Evolutionary conservation across 1,140 invertebrate genomes (phyloP).

Genomic region (Pachypeltis micranthus): DNA sequence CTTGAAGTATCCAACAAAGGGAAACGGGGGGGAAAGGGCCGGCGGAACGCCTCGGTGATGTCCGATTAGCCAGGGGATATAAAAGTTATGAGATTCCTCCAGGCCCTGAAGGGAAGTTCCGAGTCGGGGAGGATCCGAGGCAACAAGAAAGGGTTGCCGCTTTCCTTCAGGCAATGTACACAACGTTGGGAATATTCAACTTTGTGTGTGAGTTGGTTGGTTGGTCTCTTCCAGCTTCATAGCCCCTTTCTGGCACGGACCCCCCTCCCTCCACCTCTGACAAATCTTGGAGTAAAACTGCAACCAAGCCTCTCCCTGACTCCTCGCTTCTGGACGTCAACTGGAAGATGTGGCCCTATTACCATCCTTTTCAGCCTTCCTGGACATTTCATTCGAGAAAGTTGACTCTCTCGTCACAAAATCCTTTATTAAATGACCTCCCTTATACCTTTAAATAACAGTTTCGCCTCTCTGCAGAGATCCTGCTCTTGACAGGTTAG

Average conservation of each 20-base stretch:
- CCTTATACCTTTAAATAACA: background rate
- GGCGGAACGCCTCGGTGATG: background rate
- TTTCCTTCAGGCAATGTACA: conserved; percentile 1
- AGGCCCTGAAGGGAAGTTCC: background rate
- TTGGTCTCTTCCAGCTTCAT: background rate
- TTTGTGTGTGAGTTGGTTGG: background rate
- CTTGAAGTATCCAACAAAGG: conserved; percentile 9
- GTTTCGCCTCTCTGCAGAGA: background rate
- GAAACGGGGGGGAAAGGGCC: background rate
- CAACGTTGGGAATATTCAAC: background rate
- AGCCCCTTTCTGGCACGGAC: background rate
- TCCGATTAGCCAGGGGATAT: conserved; percentile 9
- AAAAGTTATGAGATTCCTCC: conserved; percentile 6
- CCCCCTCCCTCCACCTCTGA: too few relatives aligned
- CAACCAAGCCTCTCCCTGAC: too few relatives aligned
- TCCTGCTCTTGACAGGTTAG: background rate
- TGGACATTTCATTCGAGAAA: background rate
- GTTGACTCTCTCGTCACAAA: background rate
- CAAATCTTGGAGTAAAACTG: too few relatives aligned
- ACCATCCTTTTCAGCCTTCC: background rate
- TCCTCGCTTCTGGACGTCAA: too few relatives aligned
- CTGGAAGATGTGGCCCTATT: background rate
- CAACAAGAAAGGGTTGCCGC: too few relatives aligned
- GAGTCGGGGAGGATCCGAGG: background rate
- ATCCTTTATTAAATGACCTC: background rate